Evolutionary conservation across 2,888 invertebrate species (phyloP).

Genomic region (Penaeus monodon): DNA sequence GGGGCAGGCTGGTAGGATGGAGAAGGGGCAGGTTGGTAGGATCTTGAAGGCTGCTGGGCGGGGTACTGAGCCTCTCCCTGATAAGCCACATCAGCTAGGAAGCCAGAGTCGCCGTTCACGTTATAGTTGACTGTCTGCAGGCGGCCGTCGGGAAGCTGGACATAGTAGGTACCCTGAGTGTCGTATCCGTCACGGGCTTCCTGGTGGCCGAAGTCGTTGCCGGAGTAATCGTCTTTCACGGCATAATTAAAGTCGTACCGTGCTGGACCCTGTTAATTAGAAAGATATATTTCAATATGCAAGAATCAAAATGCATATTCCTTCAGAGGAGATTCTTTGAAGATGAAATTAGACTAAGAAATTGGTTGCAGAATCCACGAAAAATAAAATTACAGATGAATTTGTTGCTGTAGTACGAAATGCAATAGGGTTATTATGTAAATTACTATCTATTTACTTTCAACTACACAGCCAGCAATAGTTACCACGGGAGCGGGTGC

Average conservation of each 20-base stretch:
- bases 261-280: constrained; percentile 18
- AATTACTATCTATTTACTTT: too few species aligned
- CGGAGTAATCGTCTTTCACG: constrained; percentile 47
- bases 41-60: constrained; percentile 13
- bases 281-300: too few species aligned
- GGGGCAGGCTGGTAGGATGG: too few species aligned
- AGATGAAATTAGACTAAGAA: too few species aligned
- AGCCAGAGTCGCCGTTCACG: constrained; percentile 61
- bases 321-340: too few species aligned
- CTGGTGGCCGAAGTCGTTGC: constrained; percentile 47
- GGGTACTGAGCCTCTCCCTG: constrained; percentile 65
- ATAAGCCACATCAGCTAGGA: constrained; percentile 62
- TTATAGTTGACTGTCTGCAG: constrained; percentile 46
- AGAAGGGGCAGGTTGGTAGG: constrained; percentile 21
- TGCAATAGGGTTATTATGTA: too few species aligned
- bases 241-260: constrained; percentile 54
- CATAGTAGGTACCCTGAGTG: constrained; percentile 48
- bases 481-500: too few species aligned
- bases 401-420: too few species aligned
- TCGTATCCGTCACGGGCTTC: constrained; percentile 44
- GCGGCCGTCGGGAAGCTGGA: constrained; percentile 54
- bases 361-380: too few species aligned
- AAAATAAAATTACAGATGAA: too few species aligned
- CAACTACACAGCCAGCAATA: too few species aligned
- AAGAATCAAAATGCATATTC: too few species aligned